Evolutionary conservation across 2,113 vertebrate genomes (phyloP), one percentile per base, ranked within the genome.

Genomic region (Plestiodon gilberti): DNA sequence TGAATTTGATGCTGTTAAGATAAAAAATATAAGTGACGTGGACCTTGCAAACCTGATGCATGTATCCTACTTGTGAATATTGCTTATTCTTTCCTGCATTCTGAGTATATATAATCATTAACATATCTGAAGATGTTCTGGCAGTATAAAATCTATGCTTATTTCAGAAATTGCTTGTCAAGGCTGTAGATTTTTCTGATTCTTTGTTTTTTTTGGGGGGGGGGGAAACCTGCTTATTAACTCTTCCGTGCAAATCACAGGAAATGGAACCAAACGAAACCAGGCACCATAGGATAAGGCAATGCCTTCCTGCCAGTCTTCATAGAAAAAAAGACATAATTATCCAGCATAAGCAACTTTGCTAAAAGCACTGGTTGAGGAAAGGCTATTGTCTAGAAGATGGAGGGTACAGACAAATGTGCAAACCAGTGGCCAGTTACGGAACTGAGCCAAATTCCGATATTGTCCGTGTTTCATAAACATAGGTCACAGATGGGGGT

Each of bases 161-260:
- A 55, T 28, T 87, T 89, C 73, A 18, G 83, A 85, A 88, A 10
- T 87, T 23, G 70, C 67, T 22, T 82, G 35, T 64, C 87, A 62
- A 80, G 89, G 59, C 33, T 83, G 0, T 6, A 23, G 15, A 78
- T n/a, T 76, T n/a, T 85, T 67, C 84, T 65, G 3, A 8, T 0
- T 55, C 15, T 61, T 87, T 85, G n/a, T 48, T 40, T 28, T 22
- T 64, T 25, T 64, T 14, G 14, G 52, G 43, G 43, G 43, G 43
- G 43, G 43, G 11, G 25, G 23, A 64, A 43, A 80, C 6, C 15
- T 61, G 30, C 52, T 85, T 48, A 57, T 13, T 43, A 3, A 10
- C 71, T 61, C 43, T 73, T 5, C 59, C 15, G 61, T 62, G 61
- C 38, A 81, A 25, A 35, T 38, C 52, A 57, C 35, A 69, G 40